phyloP scores from a whole-genome alignment of 2,888 invertebrate genomes.

The Luperina testacea region DNA sequence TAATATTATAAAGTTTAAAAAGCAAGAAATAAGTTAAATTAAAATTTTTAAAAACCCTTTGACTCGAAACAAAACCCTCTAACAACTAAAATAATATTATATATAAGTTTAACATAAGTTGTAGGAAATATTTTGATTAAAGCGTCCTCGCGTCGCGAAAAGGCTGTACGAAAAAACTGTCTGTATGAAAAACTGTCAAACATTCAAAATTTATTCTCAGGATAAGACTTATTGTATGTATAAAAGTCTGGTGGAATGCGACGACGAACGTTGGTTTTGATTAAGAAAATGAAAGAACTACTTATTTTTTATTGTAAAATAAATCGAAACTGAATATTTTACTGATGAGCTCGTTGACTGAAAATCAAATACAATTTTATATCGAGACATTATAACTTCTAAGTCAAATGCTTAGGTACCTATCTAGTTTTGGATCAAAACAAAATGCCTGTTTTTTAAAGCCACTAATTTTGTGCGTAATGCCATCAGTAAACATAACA shows the following conservation, averaged over 20 bases:
- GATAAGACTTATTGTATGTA: too few relatives aligned
- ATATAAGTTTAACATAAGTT: too few relatives aligned
- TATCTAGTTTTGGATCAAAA: neutral
- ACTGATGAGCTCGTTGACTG: neutral
- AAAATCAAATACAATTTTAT: neutral
- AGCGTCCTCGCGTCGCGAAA: too few relatives aligned
- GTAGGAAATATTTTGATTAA: too few relatives aligned
- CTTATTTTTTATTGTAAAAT: neutral
- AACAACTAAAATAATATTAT: too few relatives aligned
- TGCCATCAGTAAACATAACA: neutral
- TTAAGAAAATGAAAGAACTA: neutral
- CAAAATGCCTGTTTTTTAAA: neutral
- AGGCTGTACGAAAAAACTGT: too few relatives aligned
- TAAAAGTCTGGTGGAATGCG: too few relatives aligned
- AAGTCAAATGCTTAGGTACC: neutral
- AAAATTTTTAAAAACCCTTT: too few relatives aligned
- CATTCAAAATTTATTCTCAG: neutral
- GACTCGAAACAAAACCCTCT: too few relatives aligned
- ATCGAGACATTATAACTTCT: neutral
- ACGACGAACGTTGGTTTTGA: neutral
- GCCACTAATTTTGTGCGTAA: too few relatives aligned
- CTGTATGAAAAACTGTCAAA: neutral
- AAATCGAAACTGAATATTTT: neutral
- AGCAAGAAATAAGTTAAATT: too few relatives aligned
- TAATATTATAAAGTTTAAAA: too few relatives aligned